phyloP scores from a whole-genome alignment of 2,888 invertebrate genomes.

The Meghimatium bilineatum region DNA sequence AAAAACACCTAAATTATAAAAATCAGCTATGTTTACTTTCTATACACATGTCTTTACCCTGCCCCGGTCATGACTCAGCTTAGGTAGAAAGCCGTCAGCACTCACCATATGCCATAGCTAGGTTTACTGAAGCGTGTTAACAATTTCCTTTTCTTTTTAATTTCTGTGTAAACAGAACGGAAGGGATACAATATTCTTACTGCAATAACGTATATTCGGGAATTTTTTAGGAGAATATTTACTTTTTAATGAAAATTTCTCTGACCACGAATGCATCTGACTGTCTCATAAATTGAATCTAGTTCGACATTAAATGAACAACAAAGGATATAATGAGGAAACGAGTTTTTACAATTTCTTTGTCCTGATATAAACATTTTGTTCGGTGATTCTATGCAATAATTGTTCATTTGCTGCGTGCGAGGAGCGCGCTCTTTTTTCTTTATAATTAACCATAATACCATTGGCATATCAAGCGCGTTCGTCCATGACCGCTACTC shows the following conservation, averaged over 20 bases:
- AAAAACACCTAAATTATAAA: no score
- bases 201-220: neutral
- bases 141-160: no score
- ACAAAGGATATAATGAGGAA: neutral
- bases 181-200: neutral
- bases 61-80: no score
- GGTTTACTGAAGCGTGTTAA: no score
- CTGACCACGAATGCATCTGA: neutral
- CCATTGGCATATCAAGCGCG: neutral
- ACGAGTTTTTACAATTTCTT: neutral
- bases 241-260: neutral
- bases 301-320: neutral
- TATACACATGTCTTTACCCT: no score
- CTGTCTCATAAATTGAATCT: neutral
- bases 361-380: conserved; percentile 1
- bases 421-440: neutral
- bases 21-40: no score
- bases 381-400: neutral
- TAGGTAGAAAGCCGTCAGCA: no score
- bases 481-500: conserved; percentile 2
- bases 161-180: neutral
- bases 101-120: no score
- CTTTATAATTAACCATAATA: neutral
- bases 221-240: neutral
- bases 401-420: neutral